A percentile compares a stretch with the other conserved stretches of the same genome.
Evolutionary conservation across 2,113 vertebrate species (phyloP).

Genomic region (Petroica traversi): DNA sequence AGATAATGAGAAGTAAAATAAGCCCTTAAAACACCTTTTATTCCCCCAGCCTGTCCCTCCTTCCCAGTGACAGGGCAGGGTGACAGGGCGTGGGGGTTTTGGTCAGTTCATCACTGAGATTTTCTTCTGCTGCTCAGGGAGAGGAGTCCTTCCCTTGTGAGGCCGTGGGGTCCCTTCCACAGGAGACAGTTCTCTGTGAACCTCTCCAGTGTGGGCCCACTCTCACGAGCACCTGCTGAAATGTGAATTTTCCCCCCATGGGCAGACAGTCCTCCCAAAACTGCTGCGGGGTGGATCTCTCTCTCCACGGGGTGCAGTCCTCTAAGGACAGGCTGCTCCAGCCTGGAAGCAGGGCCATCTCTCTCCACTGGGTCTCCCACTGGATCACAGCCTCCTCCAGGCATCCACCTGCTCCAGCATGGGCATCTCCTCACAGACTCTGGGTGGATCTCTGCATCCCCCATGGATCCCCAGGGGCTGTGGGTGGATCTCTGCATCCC

Average conservation of each 20-base stretch:
- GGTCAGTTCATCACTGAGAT: not conserved
- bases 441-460: not conserved
- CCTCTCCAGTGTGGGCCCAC: not conserved
- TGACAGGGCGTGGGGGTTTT: fast-evolving
- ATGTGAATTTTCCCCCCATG: too few species aligned
- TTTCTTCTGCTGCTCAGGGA: not conserved
- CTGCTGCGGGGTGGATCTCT: not conserved
- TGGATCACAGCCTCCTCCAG: not conserved
- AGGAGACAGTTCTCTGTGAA: fast-evolving
- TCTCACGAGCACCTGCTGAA: fast-evolving
- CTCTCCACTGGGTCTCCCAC: not conserved
- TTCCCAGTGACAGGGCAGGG: fast-evolving
- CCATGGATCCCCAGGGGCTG: not conserved
- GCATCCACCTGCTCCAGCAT: fast-evolving
- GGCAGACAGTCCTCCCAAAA: not conserved
- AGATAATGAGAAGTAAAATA: not conserved
- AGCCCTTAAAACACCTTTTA: not conserved
- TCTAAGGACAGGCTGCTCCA: not conserved
- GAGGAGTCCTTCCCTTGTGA: not conserved
- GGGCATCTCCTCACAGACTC: fast-evolving
- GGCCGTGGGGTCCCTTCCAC: fast-evolving
- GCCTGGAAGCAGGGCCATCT: not conserved
- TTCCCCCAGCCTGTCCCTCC: not conserved
- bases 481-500: not conserved
- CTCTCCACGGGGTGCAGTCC: not conserved